phyloP scores from a whole-genome alignment of 2,797 vertebrate genomes.

The Tangara arthus region DNA sequence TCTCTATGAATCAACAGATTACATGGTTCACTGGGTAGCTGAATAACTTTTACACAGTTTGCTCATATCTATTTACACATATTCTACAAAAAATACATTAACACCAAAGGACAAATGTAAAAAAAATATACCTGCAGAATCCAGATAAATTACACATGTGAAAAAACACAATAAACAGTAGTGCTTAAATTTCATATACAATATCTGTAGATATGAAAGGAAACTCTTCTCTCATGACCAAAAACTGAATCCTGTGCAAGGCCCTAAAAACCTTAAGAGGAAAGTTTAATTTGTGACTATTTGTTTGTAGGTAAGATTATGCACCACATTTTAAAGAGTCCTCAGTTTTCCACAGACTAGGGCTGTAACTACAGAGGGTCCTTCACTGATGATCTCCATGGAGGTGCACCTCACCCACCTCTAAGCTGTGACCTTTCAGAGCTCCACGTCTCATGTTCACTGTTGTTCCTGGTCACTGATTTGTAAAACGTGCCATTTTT shows the following conservation, averaged over 20 bases:
- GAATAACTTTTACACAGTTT: conserved; percentile 83
- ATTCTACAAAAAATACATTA: conserved; percentile 77
- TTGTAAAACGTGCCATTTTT: not conserved
- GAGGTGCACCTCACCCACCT: not conserved
- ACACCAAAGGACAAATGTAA: conserved; percentile 65
- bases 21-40: conserved; percentile 80
- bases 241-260: not conserved
- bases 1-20: conserved; percentile 83
- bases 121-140: conserved; percentile 34
- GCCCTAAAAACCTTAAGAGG: not conserved
- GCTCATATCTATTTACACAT: conserved; percentile 82
- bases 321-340: not conserved
- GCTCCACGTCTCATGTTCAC: not conserved
- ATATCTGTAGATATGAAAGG: not conserved
- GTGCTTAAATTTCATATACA: not conserved
- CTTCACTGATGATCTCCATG: not conserved
- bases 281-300: not conserved
- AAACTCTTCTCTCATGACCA: not conserved
- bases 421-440: not conserved
- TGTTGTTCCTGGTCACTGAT: rapidly evolving
- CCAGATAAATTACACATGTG: conserved; percentile 48
- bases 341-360: not conserved
- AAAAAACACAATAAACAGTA: conserved; percentile 32
- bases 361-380: not conserved
- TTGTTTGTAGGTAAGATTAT: not conserved